Conservation (phyloP, 2,113 vertebrate species). For the Echinops telfairi region DNA sequence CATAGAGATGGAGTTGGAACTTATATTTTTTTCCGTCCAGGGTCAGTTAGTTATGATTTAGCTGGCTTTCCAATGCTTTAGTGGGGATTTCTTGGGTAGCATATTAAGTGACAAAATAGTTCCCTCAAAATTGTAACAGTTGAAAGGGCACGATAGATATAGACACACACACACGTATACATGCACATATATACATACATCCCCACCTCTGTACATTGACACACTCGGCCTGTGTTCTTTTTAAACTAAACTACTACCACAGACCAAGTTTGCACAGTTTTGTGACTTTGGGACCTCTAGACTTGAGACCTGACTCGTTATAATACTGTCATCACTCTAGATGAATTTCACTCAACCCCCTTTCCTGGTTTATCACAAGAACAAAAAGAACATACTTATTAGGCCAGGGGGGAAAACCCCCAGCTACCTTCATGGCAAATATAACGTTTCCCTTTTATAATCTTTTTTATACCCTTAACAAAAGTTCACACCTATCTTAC, state of each 20-base stretch:
- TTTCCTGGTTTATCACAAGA: not conserved
- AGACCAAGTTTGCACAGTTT: not conserved
- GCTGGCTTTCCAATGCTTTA: not conserved
- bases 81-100: not conserved
- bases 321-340: not conserved
- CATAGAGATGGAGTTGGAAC: not conserved
- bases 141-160: conserved; percentile 44
- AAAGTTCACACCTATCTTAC: not conserved
- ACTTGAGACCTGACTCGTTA: not conserved
- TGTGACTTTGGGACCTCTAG: not conserved
- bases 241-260: not conserved
- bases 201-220: too few species aligned
- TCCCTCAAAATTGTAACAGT: not conserved
- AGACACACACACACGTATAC: not conserved
- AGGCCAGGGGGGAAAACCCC: not conserved
- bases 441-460: not conserved
- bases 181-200: not conserved
- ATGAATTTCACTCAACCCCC: not conserved
- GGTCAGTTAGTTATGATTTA: not conserved
- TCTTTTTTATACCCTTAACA: conserved; percentile 6
- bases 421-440: not conserved
- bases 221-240: not conserved
- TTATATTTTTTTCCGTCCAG: conserved; percentile 17
- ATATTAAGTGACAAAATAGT: not conserved
- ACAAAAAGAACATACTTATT: not conserved